Conservation (phyloP, 2,888 invertebrate genomes). For the Ornithoptera priamus region DNA sequence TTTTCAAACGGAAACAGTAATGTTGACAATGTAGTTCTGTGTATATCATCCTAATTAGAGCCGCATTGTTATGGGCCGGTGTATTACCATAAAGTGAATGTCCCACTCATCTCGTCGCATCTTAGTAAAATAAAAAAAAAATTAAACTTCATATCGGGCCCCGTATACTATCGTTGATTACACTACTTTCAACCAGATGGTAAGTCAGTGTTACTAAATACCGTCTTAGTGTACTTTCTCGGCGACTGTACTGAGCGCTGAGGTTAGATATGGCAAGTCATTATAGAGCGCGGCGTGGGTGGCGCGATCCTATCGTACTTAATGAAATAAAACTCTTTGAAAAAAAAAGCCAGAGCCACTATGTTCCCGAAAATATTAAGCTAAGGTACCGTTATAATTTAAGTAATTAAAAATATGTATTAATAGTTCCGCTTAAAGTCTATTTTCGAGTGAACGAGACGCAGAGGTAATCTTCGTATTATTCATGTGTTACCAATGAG, state of each 20-base stretch:
- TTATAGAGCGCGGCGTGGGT: slow-evolving; percentile 70
- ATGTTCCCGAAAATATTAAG: slow-evolving; percentile 42
- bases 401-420: slow-evolving; percentile 4
- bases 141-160: too few species aligned
- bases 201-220: slow-evolving; percentile 26
- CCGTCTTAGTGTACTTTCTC: slow-evolving; percentile 43
- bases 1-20: too few species aligned
- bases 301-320: slow-evolving; percentile 70
- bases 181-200: background rate
- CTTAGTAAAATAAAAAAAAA: too few species aligned
- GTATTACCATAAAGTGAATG: too few species aligned
- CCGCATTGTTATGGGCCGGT: too few species aligned
- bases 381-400: slow-evolving; percentile 26
- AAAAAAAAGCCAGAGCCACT: slow-evolving; percentile 53
- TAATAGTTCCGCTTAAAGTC: slow-evolving; percentile 1
- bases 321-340: slow-evolving; percentile 73
- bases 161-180: background rate
- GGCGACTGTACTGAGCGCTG: slow-evolving; percentile 49
- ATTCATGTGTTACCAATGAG: slow-evolving; percentile 49
- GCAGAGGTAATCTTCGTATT: slow-evolving; percentile 32
- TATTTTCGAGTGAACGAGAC: slow-evolving; percentile 16
- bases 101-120: too few species aligned
- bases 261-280: slow-evolving; percentile 74
- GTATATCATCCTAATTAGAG: too few species aligned
- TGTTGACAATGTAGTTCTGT: too few species aligned